A percentile compares a stretch with the other conserved stretches of the same genome.
These are phyloP conservation scores for Ctenodactylus gundi DNA, from an alignment of 2,113 vertebrate genomes.

Conservation along the genomic window DNA sequence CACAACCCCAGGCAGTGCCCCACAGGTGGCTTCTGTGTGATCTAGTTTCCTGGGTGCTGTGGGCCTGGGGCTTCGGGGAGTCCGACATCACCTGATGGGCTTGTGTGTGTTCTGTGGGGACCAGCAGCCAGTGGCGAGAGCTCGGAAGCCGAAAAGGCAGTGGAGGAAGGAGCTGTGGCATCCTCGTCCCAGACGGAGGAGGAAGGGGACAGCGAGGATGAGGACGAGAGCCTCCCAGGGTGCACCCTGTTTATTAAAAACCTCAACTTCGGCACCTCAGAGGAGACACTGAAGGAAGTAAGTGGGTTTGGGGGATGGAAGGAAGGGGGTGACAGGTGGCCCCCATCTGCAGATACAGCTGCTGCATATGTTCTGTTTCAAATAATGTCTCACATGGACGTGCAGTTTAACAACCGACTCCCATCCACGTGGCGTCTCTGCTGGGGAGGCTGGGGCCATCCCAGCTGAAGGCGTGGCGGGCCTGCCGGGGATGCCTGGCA, in stretches of 20 bases:
- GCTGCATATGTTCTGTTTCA: fast-evolving
- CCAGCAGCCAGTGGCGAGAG: background rate
- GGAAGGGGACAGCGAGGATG: constrained; percentile 83
- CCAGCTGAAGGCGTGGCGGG: too few relatives aligned
- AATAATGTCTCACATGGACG: fast-evolving
- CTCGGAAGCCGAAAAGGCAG: background rate
- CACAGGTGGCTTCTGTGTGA: background rate
- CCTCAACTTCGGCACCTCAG: constrained; percentile 92
- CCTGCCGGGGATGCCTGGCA: too few relatives aligned
- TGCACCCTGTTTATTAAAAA: constrained; percentile 98
- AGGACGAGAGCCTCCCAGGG: constrained; percentile 89
- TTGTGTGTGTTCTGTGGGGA: background rate
- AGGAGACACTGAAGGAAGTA: constrained; percentile 88
- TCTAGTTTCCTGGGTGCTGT: background rate
- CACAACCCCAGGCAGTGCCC: fast-evolving
- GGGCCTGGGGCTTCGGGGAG: background rate
- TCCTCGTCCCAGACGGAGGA: constrained; percentile 61
- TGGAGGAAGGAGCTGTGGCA: background rate
- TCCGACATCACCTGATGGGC: background rate
- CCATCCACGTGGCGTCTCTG: too few relatives aligned
- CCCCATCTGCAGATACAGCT: fast-evolving
- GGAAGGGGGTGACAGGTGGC: fast-evolving
- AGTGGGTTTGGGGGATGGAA: background rate
- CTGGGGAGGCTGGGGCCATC: background rate
- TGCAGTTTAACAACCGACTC: fast-evolving